Evolutionary conservation across 2,113 vertebrate genomes (phyloP), one percentile per base, ranked within the genome.

Genomic region (Stigmatopora argus): DNA sequence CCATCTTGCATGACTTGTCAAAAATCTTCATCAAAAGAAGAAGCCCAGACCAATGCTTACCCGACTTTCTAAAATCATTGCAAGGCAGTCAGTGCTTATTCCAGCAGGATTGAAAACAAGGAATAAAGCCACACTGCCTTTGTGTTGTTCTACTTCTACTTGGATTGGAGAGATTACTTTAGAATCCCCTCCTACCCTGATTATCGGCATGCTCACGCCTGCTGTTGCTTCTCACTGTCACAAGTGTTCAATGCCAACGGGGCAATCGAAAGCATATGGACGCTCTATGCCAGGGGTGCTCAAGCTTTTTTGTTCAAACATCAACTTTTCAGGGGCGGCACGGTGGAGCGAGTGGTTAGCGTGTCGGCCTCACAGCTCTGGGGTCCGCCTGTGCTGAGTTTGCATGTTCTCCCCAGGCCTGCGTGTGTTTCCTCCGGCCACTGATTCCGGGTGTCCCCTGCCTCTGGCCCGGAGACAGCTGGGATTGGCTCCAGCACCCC

Each of bases 81-180:
- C 68, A 31, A 35, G 18, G 41, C 13, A 38, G 17, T 58, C n/a
- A 26, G 46, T 45, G 59, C 69, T 70, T n/a, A 23, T 17, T 77
- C 62, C 69, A 60, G 62, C 18, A 66, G 19, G 35, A 66, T 19
- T 62, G 47, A 19, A 46, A 57, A 23, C 34, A 57, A 49, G 52
- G 72, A 83, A 84, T 78, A 82, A 81, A 85, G 80, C 46, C 59
- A 26, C 47, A 45, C 52, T 21, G 66, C 67, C 41, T 77, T 65
- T 65, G 78, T 76, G 78, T 84, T 78, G 84, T 83, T 83, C 78
- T 72, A 77, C 75, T 71, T 82, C 69, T 66, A 77, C 77, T 81
- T 89, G 85, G 88, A 89, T 85, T 85, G 82, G 70, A 17, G 62
- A 83, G 89, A 89, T 90, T 90, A 88, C 67, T 53, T 23, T 67